phyloP scores from a whole-genome alignment of 1,140 invertebrate genomes.

The Solenopsis fugax region DNA sequence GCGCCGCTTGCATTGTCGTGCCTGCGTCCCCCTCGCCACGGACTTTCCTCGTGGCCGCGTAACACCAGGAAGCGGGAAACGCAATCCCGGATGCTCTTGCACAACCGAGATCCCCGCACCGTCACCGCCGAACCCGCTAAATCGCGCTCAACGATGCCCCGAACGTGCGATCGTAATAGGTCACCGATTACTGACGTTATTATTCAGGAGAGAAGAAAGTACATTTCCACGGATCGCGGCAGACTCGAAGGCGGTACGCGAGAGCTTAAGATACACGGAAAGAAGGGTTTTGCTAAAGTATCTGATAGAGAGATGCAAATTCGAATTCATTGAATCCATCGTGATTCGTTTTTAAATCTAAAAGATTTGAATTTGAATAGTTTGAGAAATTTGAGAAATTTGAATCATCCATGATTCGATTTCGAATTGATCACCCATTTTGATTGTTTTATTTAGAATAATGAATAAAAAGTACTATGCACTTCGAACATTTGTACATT shows the following conservation, averaged over 20 bases:
- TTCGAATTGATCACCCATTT: too few species aligned
- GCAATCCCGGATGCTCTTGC: conserved; percentile 13
- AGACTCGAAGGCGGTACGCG: not conserved
- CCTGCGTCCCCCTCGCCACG: not conserved
- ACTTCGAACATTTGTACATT: too few species aligned
- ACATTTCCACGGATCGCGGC: not conserved
- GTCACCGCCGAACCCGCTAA: not conserved
- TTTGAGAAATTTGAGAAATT: too few species aligned
- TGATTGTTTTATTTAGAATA: too few species aligned
- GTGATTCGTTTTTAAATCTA: too few species aligned
- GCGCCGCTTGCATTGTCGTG: conserved; percentile 9
- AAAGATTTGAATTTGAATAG: too few species aligned
- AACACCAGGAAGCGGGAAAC: conserved; percentile 43
- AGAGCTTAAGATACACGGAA: too few species aligned
- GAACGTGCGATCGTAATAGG: conserved; percentile 1
- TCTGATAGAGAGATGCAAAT: too few species aligned
- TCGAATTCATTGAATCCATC: too few species aligned
- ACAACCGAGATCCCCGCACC: not conserved
- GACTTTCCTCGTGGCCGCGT: conserved; percentile 43
- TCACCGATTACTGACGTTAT: not conserved
- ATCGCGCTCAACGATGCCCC: not conserved
- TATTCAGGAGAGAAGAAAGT: not conserved
- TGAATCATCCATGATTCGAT: too few species aligned
- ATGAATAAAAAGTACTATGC: too few species aligned
- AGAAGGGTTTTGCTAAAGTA: too few species aligned